Evolutionary conservation across 1,140 invertebrate genomes (phyloP).

Genomic region (Triops longicaudatus): DNA sequence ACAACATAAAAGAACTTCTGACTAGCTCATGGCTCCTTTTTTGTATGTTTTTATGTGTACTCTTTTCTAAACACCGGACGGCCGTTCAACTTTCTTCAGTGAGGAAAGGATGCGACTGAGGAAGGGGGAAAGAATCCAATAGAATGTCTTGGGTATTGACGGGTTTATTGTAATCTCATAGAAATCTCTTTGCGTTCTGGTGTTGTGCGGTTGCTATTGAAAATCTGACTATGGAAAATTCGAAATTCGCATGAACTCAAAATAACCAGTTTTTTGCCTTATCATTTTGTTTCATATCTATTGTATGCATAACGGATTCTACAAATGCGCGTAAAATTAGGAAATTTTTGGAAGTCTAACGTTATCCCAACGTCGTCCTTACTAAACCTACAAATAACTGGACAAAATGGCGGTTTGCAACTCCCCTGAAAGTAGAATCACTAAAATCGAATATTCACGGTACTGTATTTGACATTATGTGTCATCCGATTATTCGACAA

Average conservation of each 20-base stretch:
- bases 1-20: neutral
- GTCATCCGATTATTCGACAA: too few relatives aligned
- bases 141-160: neutral
- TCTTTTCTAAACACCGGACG: neutral
- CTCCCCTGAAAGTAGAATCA: too few relatives aligned
- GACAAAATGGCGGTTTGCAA: too few relatives aligned
- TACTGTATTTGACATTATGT: too few relatives aligned
- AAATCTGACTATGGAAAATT: neutral
- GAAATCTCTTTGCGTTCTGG: neutral
- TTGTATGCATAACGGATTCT: neutral
- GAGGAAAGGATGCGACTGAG: neutral
- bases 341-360: neutral
- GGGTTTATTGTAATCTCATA: neutral
- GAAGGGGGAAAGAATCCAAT: neutral
- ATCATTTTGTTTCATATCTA: neutral
- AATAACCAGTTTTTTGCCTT: neutral
- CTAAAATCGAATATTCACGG: too few relatives aligned
- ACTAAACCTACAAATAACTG: too few relatives aligned
- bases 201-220: neutral
- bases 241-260: neutral
- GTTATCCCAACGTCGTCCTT: too few relatives aligned
- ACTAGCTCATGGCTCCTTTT: neutral
- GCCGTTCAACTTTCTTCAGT: neutral
- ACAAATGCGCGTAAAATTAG: neutral
- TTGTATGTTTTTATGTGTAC: slow-evolving; percentile 6